A percentile compares a stretch with the other conserved stretches of the same genome.
Evolutionary conservation across 2,888 invertebrate species (phyloP).

Genomic region (Sinohyriopsis cumingii): DNA sequence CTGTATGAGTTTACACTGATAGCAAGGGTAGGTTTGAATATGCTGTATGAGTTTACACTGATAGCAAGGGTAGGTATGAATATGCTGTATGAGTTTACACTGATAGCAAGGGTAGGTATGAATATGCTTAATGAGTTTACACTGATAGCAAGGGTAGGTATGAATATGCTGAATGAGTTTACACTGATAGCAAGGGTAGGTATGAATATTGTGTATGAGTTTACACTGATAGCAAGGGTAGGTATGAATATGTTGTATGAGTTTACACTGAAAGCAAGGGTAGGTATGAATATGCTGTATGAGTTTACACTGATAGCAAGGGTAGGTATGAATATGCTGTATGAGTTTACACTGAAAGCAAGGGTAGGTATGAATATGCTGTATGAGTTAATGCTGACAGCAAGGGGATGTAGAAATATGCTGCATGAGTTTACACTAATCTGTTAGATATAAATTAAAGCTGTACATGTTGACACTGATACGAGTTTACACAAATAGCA

Average conservation of each 20-base stretch:
- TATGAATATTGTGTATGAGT: conserved; percentile 50
- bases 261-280: conserved; percentile 66
- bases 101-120: conserved; percentile 65
- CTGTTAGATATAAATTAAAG: too few relatives aligned
- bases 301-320: conserved; percentile 67
- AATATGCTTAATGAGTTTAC: conserved; percentile 54
- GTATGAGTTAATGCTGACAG: conserved; percentile 53
- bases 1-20: too few relatives aligned
- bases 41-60: too few relatives aligned
- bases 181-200: conserved; percentile 67
- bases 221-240: conserved; percentile 67
- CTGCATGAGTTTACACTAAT: too few relatives aligned
- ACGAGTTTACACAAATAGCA: conserved; percentile 67
- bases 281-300: conserved; percentile 50
- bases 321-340: conserved; percentile 46
- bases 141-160: conserved; percentile 66
- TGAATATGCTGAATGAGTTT: conserved; percentile 50
- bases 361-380: conserved; percentile 49
- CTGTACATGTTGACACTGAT: conserved; percentile 40
- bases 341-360: conserved; percentile 66
- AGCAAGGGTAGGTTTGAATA: conserved; percentile 59
- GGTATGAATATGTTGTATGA: conserved; percentile 51
- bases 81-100: conserved; percentile 60
- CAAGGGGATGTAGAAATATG: conserved; percentile 54
- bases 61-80: conserved; percentile 60